phyloP scores from a whole-genome alignment of 2,113 vertebrate species.

The Sardina pilchardus region DNA sequence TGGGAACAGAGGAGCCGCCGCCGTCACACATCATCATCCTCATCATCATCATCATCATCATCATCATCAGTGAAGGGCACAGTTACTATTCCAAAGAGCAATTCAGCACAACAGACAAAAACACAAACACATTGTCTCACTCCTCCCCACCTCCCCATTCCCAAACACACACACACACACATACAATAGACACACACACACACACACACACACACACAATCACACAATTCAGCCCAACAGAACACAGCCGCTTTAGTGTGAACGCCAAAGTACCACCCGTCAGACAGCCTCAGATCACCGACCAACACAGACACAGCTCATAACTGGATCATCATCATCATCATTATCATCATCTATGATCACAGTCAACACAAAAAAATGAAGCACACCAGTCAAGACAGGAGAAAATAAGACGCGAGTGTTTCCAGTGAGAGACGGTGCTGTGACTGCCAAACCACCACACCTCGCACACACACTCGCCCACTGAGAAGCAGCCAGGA shows the following conservation, averaged over 20 bases:
- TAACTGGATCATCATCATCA: not conserved
- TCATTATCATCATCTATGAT: constrained; percentile 20
- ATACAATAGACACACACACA: not conserved
- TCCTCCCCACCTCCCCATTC: too few species aligned
- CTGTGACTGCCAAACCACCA: not conserved
- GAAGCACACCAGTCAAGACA: not conserved
- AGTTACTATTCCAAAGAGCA: not conserved
- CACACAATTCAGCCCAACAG: not conserved
- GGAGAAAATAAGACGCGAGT: constrained; percentile 20
- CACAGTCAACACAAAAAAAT: not conserved
- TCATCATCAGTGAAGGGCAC: not conserved
- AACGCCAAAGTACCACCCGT: not conserved
- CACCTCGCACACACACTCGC: not conserved
- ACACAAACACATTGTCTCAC: not conserved
- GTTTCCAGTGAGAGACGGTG: not conserved
- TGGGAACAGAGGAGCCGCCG: constrained; percentile 25
- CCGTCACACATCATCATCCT: constrained; percentile 31
- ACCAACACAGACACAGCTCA: not conserved
- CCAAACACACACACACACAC: not conserved
- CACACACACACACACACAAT: not conserved
- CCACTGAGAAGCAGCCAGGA: not conserved
- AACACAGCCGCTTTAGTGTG: not conserved
- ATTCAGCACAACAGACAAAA: not conserved
- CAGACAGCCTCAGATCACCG: not conserved
- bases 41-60: constrained; percentile 1